Conservation (phyloP, 2,888 invertebrate genomes). For the Meiosimyza platycephala region DNA sequence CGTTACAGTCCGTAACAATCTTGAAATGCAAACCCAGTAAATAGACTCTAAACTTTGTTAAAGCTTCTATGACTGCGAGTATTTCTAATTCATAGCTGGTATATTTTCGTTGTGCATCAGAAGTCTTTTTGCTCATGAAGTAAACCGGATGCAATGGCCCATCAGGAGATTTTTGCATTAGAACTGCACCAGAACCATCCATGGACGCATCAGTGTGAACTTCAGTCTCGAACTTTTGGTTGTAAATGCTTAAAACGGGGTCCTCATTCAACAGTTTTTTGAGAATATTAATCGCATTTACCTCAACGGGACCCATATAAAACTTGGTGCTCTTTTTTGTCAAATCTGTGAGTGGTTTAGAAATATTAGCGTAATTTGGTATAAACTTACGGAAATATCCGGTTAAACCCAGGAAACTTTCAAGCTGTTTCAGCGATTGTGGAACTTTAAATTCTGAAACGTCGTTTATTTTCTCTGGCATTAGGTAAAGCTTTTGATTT, state of each 20-base stretch:
- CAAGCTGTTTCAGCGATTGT: slow-evolving; percentile 48
- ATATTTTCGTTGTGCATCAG: slow-evolving; percentile 28
- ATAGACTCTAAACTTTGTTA: slow-evolving; percentile 49
- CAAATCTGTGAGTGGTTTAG: slow-evolving; percentile 34
- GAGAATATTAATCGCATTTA: slow-evolving; percentile 24
- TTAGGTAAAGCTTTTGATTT: slow-evolving; percentile 45
- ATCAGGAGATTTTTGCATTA: slow-evolving; percentile 30
- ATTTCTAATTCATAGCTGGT: slow-evolving; percentile 42
- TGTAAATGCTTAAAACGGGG: slow-evolving; percentile 28
- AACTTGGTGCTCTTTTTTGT: slow-evolving; percentile 23
- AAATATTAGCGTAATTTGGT: slow-evolving; percentile 27
- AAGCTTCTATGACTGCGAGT: slow-evolving; percentile 34
- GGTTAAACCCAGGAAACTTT: slow-evolving; percentile 54
- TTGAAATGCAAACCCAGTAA: slow-evolving; percentile 41
- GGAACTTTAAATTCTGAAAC: slow-evolving; percentile 50
- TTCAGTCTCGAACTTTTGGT: slow-evolving; percentile 33
- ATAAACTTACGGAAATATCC: too few species aligned
- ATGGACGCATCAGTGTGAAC: slow-evolving; percentile 35
- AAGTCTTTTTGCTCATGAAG: slow-evolving; percentile 36
- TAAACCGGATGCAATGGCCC: slow-evolving; percentile 28
- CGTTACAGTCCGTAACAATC: slow-evolving; percentile 37
- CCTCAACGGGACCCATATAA: slow-evolving; percentile 16
- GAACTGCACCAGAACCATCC: slow-evolving; percentile 37
- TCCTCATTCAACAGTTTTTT: slow-evolving; percentile 24
- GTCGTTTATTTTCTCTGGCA: slow-evolving; percentile 46